Base-by-base conservation (phyloP, 2,888 invertebrate species). In the Myopa tessellatipennis region DNA sequence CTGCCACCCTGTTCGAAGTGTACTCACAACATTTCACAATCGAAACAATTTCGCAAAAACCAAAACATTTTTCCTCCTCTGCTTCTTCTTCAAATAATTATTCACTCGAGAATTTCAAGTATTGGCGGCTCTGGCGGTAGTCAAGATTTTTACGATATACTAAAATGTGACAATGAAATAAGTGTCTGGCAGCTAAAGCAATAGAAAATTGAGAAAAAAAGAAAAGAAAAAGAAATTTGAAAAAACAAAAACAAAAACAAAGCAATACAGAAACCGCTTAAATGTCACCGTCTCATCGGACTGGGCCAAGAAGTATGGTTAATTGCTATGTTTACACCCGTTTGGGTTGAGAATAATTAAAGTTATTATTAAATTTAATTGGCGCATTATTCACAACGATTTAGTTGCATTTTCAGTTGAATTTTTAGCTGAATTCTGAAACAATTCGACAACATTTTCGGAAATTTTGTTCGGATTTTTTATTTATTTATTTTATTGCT, bases 141-240 rank as follows among this genome's bases (percentile, higher is more conserved):
- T 63, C 18, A 63, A 45, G 26, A 34, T 45, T 60, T 67, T 65
- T 65, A 52, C 40, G 67, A 67, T 67, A 67, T 36, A 40, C 67
- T 74, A 18, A 74, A 74, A 67, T 74, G 55, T 67, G 74, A 74
- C 67, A 67, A 40, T 68, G 58, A 67, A 67, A 67, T 38, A 26
- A 67, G 45, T 52, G 18, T 12, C 26, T 60, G 26, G 36, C 65
- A 38, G 36, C 36, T 14, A 12, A 45, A 45, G 45, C 45, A 45
- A 45, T 8, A 45, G 10, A 45, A 10, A 45, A 45, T 10, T 45
- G 3, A 45, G 1, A 45, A 45, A 45, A 45, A 45, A 4, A 34
- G 38, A 7, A 36, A n/a, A 58, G n/a, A n/a, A 45, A 45, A 45
- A 45, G 3, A 45, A 10, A 45, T 8, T 10, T 2, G 3, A 45